These are phyloP conservation scores for Zenarchopterus dispar DNA, from an alignment of 2,797 vertebrate genomes.

Conservation along the genomic window DNA sequence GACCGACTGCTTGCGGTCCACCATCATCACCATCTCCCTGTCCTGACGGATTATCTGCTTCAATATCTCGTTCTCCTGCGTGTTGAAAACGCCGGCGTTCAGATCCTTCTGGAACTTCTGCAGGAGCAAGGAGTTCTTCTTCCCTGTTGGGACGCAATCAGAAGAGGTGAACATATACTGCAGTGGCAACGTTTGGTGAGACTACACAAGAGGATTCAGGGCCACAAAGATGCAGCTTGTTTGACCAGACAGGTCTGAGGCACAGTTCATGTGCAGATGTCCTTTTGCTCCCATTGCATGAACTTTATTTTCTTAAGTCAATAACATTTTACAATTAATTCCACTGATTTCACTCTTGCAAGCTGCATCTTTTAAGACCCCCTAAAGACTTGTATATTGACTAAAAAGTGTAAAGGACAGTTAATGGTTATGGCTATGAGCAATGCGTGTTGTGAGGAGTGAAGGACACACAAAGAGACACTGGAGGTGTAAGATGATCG, in stretches of 20 bases:
- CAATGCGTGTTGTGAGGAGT: slow-evolving; percentile 54
- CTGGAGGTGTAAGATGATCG: slow-evolving; percentile 57
- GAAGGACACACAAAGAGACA: slow-evolving; percentile 69
- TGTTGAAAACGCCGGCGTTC: slow-evolving; percentile 99
- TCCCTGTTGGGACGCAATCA: slow-evolving; percentile 85
- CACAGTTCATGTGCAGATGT: too few relatives aligned
- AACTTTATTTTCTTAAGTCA: too few relatives aligned
- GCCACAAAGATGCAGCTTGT: slow-evolving; percentile 66
- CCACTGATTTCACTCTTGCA: slow-evolving; percentile 33
- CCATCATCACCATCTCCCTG: slow-evolving; percentile 96
- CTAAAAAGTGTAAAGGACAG: slow-evolving; percentile 63
- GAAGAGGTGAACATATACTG: slow-evolving; percentile 66
- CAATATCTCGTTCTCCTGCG: slow-evolving; percentile 98
- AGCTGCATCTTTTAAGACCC: slow-evolving; percentile 68
- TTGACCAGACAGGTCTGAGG: slow-evolving; percentile 6
- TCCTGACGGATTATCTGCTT: slow-evolving; percentile 99
- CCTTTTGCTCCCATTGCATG: too few relatives aligned
- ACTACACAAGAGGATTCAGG: slow-evolving; percentile 46
- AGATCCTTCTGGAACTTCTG: slow-evolving; percentile 99
- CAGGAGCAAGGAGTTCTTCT: slow-evolving; percentile 98
- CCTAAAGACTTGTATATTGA: slow-evolving; percentile 41
- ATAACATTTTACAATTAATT: background rate
- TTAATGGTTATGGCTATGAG: slow-evolving; percentile 74
- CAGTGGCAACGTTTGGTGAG: slow-evolving; percentile 50
- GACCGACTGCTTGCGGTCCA: slow-evolving; percentile 87